These are phyloP conservation scores for Pampusana beccarii DNA, from an alignment of 2,113 vertebrate genomes.

Conservation along the genomic window DNA sequence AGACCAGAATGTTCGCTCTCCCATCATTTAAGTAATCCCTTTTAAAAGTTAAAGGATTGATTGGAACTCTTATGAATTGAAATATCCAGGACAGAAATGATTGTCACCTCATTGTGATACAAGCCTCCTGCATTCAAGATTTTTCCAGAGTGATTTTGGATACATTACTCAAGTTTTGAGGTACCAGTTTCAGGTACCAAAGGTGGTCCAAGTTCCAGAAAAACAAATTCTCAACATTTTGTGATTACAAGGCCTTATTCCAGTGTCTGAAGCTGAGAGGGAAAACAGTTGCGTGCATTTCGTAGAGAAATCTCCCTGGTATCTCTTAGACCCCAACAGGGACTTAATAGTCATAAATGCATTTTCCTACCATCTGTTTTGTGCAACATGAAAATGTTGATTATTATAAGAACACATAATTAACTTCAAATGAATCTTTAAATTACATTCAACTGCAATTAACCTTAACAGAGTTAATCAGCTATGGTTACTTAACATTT, in stretches of 20 bases:
- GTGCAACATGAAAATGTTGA: constrained; percentile 34
- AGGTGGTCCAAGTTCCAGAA: neutral
- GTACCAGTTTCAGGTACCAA: neutral
- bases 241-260: neutral
- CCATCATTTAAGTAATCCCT: neutral
- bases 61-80: neutral
- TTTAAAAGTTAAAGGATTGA: neutral
- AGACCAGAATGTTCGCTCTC: neutral
- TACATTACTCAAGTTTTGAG: neutral
- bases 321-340: neutral
- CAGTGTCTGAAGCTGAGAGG: neutral
- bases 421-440: constrained; percentile 48
- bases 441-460: constrained; percentile 46
- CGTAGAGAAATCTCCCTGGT: neutral
- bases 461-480: constrained; percentile 46
- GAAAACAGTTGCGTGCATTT: neutral
- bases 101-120: neutral
- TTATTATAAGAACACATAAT: constrained; percentile 42
- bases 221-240: neutral
- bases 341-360: neutral
- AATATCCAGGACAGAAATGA: neutral
- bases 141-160: neutral
- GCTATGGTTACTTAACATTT: constrained; percentile 1
- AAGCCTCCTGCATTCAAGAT: neutral
- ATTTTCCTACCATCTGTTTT: constrained; percentile 39